phyloP scores from a whole-genome alignment of 2,888 invertebrate genomes.

The Temnothorax unifasciatus region DNA sequence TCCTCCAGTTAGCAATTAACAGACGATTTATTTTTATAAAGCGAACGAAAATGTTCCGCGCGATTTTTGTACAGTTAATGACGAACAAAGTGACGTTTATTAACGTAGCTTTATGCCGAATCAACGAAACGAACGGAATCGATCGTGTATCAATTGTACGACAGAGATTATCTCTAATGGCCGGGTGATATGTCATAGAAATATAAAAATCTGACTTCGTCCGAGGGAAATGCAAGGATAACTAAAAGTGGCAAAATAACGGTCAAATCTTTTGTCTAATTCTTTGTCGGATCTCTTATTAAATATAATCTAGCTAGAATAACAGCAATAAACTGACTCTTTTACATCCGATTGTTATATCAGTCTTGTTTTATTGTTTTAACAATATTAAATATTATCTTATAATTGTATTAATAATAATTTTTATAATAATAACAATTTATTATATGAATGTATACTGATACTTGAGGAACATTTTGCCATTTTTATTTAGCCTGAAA shows the following conservation, averaged over 20 bases:
- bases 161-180: slow-evolving; percentile 38
- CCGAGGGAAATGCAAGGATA: not conserved
- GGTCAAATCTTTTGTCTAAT: not conserved
- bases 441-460: not conserved
- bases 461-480: not conserved
- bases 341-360: not conserved
- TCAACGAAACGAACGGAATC: slow-evolving; percentile 42
- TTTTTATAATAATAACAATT: not conserved
- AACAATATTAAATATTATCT: not conserved
- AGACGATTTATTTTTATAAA: slow-evolving; percentile 71
- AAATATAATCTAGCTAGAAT: slow-evolving; percentile 8
- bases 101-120: slow-evolving; percentile 12
- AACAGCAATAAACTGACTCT: not conserved
- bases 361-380: not conserved
- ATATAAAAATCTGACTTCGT: not conserved
- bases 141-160: slow-evolving; percentile 11
- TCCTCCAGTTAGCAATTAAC: slow-evolving; percentile 55
- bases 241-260: not conserved
- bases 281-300: not conserved
- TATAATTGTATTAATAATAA: not conserved
- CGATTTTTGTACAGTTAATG: slow-evolving; percentile 46
- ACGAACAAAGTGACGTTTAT: slow-evolving; percentile 12
- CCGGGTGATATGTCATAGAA: slow-evolving; percentile 18
- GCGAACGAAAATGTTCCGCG: slow-evolving; percentile 22
- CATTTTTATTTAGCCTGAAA: not conserved